Conservation (phyloP, 2,888 invertebrate genomes). For the Mythimna pallens region DNA sequence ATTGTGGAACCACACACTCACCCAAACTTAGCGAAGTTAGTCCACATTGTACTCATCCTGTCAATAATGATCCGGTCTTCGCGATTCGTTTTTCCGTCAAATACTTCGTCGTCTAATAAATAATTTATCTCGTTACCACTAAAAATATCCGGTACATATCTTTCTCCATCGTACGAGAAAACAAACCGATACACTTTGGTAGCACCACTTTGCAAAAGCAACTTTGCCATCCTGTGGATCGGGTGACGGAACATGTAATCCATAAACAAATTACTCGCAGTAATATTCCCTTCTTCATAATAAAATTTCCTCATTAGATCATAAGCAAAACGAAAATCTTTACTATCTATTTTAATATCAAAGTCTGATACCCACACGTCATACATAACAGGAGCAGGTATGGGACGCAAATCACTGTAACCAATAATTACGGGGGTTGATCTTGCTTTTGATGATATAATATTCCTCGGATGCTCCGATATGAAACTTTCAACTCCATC, state of each 20-base stretch:
- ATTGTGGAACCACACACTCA: neutral
- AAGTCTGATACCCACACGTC: too few species aligned
- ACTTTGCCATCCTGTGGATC: neutral
- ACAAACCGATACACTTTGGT: neutral
- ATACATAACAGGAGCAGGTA: neutral
- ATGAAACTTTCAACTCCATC: neutral
- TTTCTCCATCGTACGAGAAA: neutral
- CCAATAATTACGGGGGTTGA: neutral
- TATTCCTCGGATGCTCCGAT: neutral
- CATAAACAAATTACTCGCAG: neutral
- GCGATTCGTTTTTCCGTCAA: neutral
- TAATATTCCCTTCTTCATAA: neutral
- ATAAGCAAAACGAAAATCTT: neutral
- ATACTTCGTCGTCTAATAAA: neutral
- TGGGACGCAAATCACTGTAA: neutral
- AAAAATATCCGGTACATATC: neutral
- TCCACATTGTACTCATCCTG: neutral
- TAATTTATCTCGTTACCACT: neutral
- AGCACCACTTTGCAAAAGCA: neutral
- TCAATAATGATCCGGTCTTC: neutral
- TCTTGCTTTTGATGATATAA: neutral
- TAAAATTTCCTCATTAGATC: neutral
- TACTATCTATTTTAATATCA: too few species aligned
- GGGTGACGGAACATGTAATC: neutral
- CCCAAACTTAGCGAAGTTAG: neutral